Conservation (phyloP, 2,113 vertebrate genomes). For the Trachemys scripta region DNA sequence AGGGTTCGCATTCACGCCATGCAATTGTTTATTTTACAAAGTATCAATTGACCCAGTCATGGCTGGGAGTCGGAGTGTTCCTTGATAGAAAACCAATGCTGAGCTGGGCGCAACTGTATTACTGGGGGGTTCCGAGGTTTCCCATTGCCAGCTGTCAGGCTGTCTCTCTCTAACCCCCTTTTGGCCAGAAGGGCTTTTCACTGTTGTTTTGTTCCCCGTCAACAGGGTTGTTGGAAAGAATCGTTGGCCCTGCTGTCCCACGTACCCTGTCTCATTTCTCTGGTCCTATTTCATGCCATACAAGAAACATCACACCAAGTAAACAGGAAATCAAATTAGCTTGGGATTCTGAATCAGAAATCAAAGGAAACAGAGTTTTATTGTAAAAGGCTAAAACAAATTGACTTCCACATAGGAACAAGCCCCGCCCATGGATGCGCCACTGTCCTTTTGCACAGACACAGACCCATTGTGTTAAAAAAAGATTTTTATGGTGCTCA, state of each 20-base stretch:
- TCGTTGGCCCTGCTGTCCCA: neutral
- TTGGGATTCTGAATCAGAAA: conserved; percentile 12
- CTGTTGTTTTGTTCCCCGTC: neutral
- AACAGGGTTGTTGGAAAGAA: neutral
- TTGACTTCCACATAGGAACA: conserved; percentile 68
- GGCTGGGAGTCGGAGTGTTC: neutral
- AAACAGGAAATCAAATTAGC: conserved; percentile 44
- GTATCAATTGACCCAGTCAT: neutral
- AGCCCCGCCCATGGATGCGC: conserved; percentile 68
- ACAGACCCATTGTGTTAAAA: conserved; percentile 66
- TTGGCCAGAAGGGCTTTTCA: neutral
- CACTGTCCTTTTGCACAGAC: conserved; percentile 40
- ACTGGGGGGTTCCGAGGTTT: neutral
- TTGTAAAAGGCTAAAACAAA: conserved; percentile 71
- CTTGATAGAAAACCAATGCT: neutral
- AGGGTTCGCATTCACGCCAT: neutral
- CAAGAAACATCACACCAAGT: neutral
- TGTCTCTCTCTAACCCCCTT: neutral
- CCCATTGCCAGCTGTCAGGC: conserved; percentile 14
- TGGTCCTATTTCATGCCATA: conserved; percentile 8
- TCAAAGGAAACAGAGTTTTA: conserved; percentile 50
- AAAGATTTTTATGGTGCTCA: conserved; percentile 57
- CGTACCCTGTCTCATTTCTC: neutral
- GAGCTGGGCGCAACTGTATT: neutral
- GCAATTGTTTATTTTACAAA: neutral